Evolutionary conservation across 2,888 invertebrate species (phyloP).

Genomic region (Harpalus rufipes): DNA sequence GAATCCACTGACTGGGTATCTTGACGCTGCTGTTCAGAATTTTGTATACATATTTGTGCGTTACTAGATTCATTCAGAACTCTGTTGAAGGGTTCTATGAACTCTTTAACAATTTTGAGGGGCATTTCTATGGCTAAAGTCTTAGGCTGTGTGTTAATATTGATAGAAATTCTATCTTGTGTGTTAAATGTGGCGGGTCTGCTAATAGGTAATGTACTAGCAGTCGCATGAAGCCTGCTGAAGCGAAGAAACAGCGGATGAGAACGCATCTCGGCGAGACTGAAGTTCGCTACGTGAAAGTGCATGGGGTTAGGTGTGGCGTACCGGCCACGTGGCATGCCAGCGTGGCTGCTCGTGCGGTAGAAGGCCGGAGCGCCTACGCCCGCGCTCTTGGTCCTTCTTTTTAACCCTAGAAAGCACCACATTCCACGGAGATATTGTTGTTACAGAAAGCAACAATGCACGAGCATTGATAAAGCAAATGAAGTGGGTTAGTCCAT

Average conservation of each 20-base stretch:
- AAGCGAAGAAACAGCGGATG: slow-evolving; percentile 70
- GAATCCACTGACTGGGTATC: slow-evolving; percentile 18
- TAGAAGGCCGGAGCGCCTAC: slow-evolving; percentile 69
- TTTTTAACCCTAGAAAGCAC: slow-evolving; percentile 39
- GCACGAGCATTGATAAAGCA: slow-evolving; percentile 23
- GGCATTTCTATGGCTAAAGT: slow-evolving; percentile 68
- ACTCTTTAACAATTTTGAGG: slow-evolving; percentile 73
- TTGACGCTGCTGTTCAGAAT: not conserved
- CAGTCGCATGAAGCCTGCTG: slow-evolving; percentile 6
- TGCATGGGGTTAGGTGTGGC: slow-evolving; percentile 75
- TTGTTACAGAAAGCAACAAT: slow-evolving; percentile 21
- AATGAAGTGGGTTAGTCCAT: slow-evolving; percentile 4
- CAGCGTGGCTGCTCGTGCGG: slow-evolving; percentile 75
- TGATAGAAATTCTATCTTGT: not conserved
- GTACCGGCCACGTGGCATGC: slow-evolving; percentile 76
- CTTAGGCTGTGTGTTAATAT: slow-evolving; percentile 7
- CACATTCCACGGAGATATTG: slow-evolving; percentile 18
- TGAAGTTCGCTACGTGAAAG: slow-evolving; percentile 74
- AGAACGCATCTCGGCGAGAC: slow-evolving; percentile 71
- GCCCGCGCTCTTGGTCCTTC: not conserved
- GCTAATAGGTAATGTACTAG: not conserved
- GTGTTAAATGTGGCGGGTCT: not conserved
- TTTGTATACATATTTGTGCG: not conserved
- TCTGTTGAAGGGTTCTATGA: slow-evolving; percentile 74
- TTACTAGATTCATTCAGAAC: slow-evolving; percentile 71